Conservation (phyloP, 2,113 vertebrate species). For the Petrocephalus microphthalmus region DNA sequence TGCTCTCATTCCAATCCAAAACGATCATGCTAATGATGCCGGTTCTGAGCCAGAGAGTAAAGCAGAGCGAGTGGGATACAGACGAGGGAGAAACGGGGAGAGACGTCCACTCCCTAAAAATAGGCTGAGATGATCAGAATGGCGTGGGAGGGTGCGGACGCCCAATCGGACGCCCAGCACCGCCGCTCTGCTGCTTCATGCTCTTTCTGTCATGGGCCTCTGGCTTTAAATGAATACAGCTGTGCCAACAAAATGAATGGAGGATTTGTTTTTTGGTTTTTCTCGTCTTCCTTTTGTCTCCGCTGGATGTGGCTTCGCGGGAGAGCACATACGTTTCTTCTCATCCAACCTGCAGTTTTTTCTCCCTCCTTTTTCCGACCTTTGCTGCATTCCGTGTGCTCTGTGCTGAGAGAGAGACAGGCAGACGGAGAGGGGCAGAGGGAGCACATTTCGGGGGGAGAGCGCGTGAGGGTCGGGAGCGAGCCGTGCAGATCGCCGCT, state of each 20-base stretch:
- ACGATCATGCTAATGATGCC: slow-evolving; percentile 55
- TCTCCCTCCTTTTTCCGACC: slow-evolving; percentile 20
- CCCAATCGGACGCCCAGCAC: slow-evolving; percentile 33
- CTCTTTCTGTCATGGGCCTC: slow-evolving; percentile 50
- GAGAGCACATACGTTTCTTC: slow-evolving; percentile 34
- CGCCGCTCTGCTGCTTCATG: slow-evolving; percentile 26
- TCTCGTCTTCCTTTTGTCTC: slow-evolving; percentile 26
- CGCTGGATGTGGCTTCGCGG: slow-evolving; percentile 34
- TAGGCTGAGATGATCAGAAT: slow-evolving; percentile 26
- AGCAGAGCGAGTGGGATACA: slow-evolving; percentile 12
- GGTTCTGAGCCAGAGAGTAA: slow-evolving; percentile 42
- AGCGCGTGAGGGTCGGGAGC: neutral
- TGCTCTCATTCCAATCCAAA: slow-evolving; percentile 29
- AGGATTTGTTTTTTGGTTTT: slow-evolving; percentile 47
- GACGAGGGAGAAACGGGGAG: slow-evolving; percentile 39
- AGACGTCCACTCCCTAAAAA: slow-evolving; percentile 41
- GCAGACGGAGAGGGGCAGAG: slow-evolving; percentile 19
- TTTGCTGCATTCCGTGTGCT: slow-evolving; percentile 19
- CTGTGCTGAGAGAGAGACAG: slow-evolving; percentile 37
- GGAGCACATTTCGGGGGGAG: neutral
- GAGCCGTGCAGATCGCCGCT: slow-evolving; percentile 27
- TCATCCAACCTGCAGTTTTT: neutral
- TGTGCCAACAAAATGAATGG: slow-evolving; percentile 60
- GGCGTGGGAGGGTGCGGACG: slow-evolving; percentile 39
- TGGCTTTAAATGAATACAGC: slow-evolving; percentile 59